Base-by-base conservation (phyloP, 2,888 invertebrate genomes). In the Pheosia gnoma region DNA sequence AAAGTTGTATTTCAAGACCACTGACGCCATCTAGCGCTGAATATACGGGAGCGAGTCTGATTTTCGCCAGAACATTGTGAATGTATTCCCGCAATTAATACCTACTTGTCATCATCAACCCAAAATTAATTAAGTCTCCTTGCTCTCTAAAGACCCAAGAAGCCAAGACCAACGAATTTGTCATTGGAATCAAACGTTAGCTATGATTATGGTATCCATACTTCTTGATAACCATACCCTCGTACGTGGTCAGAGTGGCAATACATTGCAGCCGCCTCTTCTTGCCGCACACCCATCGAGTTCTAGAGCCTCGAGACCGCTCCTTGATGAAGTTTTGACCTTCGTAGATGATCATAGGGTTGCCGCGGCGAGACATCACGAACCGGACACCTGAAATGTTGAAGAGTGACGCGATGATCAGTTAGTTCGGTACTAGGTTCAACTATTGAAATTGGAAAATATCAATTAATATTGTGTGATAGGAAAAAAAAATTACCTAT, bases 271-370 rank as follows among this genome's bases (percentile, higher is more conserved):
- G 66, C 10, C 89, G 70, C 52, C 90, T 77, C 68, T 89, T 89
- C 65, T 81, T 82, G 3, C 89, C 86, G 74, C 90, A 90, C 37
- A 90, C 90, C 90, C 90, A 90, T 62, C 90, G 76, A 41, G 82
- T 84, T 52, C 82, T 78, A 5, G 65, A 67, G 3, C 85, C 86
- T 38, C 80, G 70, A 0, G 80, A 74, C 60, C 85, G 78, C 74
- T 90, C 89, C 57, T 79, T 78, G 62, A 86, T 90, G 77, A 89
- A 90, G 77, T 88, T 86, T 65, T 80, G 78, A 60, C 87, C 88
- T 41, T 84, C 81, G 66, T 84, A 82, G 47, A 88, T 65, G 56
- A 90, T 82, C 88, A 89, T 89, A 8, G 88, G 89, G 65, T 90
- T 90, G 43, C 90, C 90, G 6, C 86, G 85, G 7, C 88, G 81